Evolutionary conservation across 1,140 invertebrate species (phyloP).

Genomic region (Asbolus verrucosus): DNA sequence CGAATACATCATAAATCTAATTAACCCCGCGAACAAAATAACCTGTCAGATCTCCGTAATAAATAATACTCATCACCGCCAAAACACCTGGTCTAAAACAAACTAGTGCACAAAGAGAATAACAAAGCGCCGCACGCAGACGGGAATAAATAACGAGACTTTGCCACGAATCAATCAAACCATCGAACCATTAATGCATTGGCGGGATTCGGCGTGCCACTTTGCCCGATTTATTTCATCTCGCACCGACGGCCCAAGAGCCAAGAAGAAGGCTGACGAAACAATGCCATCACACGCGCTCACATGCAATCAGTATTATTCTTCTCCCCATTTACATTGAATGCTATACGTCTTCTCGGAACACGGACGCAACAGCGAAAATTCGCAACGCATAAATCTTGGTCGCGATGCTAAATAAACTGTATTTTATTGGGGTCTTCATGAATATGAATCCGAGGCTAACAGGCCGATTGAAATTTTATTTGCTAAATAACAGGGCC

Average conservation of each 20-base stretch:
- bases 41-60: conserved; percentile 60
- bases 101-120: conserved; percentile 48
- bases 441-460: conserved; percentile 42
- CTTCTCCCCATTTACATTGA: conserved; percentile 60
- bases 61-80: conserved; percentile 56
- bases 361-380: conserved; percentile 58
- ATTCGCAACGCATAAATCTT: conserved; percentile 61
- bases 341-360: conserved; percentile 59
- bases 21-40: conserved; percentile 62
- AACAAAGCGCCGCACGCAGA: conserved; percentile 30
- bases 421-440: conserved; percentile 47
- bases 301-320: conserved; percentile 58
- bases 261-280: conserved; percentile 18
- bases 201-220: conserved; percentile 7
- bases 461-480: conserved; percentile 40
- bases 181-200: conserved; percentile 25
- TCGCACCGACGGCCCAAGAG: neutral
- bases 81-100: conserved; percentile 55
- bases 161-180: conserved; percentile 43
- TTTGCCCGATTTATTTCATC: neutral
- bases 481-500: conserved; percentile 41
- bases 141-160: conserved; percentile 45
- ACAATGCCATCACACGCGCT: conserved; percentile 41
- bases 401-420: conserved; percentile 52
- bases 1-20: conserved; percentile 63